These are phyloP conservation scores for Diplodus sargus DNA, from an alignment of 2,797 vertebrate genomes.

Conservation along the genomic window DNA sequence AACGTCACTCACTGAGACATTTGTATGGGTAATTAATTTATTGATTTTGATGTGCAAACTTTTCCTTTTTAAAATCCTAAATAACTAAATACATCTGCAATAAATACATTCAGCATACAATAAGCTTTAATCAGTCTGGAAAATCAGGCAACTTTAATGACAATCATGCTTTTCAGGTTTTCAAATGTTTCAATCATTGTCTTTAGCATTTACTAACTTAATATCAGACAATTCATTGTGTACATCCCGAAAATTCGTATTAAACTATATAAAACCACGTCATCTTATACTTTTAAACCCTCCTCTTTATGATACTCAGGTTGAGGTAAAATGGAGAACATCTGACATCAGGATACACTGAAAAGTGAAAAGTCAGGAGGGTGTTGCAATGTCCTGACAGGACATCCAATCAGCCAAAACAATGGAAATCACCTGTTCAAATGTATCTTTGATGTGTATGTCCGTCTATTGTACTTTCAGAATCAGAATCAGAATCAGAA, in stretches of 20 bases:
- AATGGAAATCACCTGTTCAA: neutral
- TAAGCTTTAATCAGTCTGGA: conserved; percentile 15
- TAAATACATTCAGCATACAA: conserved; percentile 35
- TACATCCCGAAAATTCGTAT: neutral
- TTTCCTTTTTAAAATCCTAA: neutral
- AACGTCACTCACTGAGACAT: conserved; percentile 5
- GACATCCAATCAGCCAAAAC: neutral
- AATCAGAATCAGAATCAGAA: no score
- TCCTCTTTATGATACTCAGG: neutral
- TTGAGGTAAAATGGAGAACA: neutral
- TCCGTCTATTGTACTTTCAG: neutral
- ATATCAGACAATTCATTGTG: conserved; percentile 3
- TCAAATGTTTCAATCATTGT: conserved; percentile 4
- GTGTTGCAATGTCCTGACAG: neutral
- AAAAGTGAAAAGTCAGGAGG: neutral
- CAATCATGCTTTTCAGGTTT: conserved; percentile 31
- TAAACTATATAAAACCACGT: neutral
- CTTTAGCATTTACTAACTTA: conserved; percentile 4
- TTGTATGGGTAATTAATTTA: conserved; percentile 31
- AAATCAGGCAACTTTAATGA: conserved; percentile 20
- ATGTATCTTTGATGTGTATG: neutral
- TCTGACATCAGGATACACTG: no score
- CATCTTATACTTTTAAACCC: neutral
- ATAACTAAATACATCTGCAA: conserved; percentile 3
- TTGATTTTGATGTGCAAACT: conserved; percentile 40